Evolutionary conservation across 2,888 invertebrate genomes (phyloP), one percentile per base, ranked within the genome.

Genomic region (Troides helena): DNA sequence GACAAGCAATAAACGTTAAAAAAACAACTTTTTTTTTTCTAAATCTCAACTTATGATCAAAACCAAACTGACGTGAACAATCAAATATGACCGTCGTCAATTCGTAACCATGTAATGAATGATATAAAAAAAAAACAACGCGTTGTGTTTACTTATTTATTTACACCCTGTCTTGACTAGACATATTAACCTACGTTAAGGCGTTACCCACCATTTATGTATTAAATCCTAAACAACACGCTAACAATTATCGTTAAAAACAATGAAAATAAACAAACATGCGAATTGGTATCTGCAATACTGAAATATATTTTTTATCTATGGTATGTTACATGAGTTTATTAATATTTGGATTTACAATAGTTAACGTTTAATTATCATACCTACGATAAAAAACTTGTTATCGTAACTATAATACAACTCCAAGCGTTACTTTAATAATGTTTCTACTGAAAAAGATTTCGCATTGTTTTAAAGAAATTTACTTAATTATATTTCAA

Each of bases 111-210:
- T 46, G 14, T 46, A 2, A 46, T 46, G 46, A 14, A 14, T 46
- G 1, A 12, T 18, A 56, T 56, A 21, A 21, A 56, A 56, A 56
- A 7, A 56, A 56, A 21, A 56, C 56, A 0, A 56, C 14, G 21
- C 10, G 10, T 56, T 56, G 56, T 21, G n/a, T 59, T 46, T 23
- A 69, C 39, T 46, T 36, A 67, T 71, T 67, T 67, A 70, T 72
- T 72, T 72, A 72, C 72, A 72, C 69, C 72, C 72, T 70, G 71
- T 67, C 72, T 68, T 74, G 74, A 74, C 74, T 74, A 74, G 74
- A 74, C 64, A 69, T 69, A 63, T 68, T 67, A 71, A 69, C 59
- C 39, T 62, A 63, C n/a, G 43, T 65, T 70, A 72, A 21, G 65
- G n/a, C 60, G 50, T 63, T 21, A 65, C 14, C 25, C 25, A 59